phyloP scores from a whole-genome alignment of 2,797 vertebrate genomes.

The Hapalemur alaotrensis region DNA sequence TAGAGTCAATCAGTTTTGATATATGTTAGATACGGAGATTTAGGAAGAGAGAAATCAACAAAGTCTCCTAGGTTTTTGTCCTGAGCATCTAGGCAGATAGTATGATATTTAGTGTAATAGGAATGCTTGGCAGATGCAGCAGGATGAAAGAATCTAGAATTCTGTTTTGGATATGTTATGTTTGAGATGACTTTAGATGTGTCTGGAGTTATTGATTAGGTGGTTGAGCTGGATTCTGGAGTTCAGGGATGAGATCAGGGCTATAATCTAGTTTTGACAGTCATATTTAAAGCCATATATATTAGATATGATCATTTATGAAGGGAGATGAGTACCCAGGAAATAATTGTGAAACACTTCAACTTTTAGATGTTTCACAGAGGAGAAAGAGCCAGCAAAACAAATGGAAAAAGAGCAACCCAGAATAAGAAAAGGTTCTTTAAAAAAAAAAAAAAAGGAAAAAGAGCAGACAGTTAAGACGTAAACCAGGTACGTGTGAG shows the following conservation, averaged over 20 bases:
- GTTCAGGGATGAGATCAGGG: background rate
- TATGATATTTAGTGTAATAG: background rate
- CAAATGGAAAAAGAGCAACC: background rate
- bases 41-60: background rate
- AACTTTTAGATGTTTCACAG: constrained; percentile 16
- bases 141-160: background rate
- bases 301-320: background rate
- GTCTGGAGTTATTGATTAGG: background rate
- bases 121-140: background rate
- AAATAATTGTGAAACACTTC: background rate
- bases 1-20: background rate
- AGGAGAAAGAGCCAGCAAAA: background rate
- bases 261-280: background rate
- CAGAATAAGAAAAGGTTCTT: background rate
- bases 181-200: background rate
- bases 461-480: background rate
- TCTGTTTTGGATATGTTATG: background rate
- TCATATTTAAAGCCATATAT: constrained; percentile 9
- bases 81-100: background rate
- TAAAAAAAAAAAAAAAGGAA: background rate
- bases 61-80: background rate
- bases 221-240: background rate
- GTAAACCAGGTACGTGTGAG: background rate
- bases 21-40: background rate
- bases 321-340: background rate